These are phyloP conservation scores for Copsychus sechellarum DNA, from an alignment of 2,113 vertebrate genomes.

Conservation along the genomic window DNA sequence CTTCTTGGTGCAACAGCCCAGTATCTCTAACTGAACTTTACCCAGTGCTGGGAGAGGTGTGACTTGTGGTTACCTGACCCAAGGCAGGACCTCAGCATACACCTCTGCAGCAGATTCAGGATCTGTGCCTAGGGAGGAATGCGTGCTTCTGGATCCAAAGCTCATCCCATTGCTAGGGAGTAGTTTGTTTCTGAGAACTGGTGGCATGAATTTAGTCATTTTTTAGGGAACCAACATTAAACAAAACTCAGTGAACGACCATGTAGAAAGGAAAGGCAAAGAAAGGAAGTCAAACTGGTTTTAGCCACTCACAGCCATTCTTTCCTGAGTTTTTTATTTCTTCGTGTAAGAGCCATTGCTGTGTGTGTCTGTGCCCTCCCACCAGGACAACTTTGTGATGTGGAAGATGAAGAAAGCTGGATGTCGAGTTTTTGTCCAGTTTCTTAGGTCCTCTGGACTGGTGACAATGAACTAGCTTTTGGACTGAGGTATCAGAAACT, in stretches of 20 bases:
- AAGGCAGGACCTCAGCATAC: neutral
- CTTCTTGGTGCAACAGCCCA: neutral
- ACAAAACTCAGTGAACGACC: neutral
- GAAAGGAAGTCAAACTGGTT: neutral
- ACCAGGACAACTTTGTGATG: neutral
- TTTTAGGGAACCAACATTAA: neutral
- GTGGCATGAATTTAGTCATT: neutral
- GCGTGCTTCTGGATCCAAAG: neutral
- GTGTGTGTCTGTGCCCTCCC: neutral
- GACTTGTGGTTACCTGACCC: neutral
- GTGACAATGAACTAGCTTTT: neutral
- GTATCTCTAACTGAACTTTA: neutral
- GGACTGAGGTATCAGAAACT: neutral
- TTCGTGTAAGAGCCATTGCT: neutral
- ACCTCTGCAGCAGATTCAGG: accelerated
- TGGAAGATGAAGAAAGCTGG: neutral
- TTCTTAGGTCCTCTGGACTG: neutral
- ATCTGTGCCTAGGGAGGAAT: neutral
- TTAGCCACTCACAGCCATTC: neutral
- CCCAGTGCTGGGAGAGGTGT: neutral
- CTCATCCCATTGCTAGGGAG: neutral
- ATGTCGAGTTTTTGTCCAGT: accelerated
- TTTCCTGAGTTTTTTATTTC: neutral
- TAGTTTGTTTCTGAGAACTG: neutral
- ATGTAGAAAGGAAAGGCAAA: neutral